phyloP scores from a whole-genome alignment of 2,797 vertebrate species.

The Rhinella marina region DNA sequence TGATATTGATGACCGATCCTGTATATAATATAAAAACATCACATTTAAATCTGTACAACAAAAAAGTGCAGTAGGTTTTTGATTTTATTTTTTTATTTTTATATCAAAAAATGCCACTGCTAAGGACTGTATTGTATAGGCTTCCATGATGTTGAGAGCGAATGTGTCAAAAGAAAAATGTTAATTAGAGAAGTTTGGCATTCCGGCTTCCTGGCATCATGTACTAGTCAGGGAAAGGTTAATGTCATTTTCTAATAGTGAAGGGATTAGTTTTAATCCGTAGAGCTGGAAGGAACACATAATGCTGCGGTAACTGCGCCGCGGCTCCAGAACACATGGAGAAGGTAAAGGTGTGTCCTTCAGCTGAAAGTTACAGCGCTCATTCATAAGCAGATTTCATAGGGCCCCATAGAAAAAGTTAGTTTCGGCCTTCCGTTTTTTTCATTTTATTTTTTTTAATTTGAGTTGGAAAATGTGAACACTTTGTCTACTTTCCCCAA shows the following conservation, averaged over 20 bases:
- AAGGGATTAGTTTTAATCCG: slow-evolving; percentile 60
- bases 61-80: too few relatives aligned
- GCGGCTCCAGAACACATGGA: slow-evolving; percentile 16
- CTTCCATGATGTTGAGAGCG: background rate
- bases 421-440: background rate
- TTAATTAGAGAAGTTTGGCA: background rate
- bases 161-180: background rate
- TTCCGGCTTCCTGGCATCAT: background rate
- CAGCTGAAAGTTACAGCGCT: background rate
- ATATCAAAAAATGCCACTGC: background rate
- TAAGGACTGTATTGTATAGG: background rate
- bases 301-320: slow-evolving; percentile 44
- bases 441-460: too few relatives aligned
- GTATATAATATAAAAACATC: too few relatives aligned
- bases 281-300: slow-evolving; percentile 50
- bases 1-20: too few relatives aligned
- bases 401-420: too few relatives aligned
- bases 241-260: slow-evolving; percentile 58
- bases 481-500: too few relatives aligned
- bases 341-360: slow-evolving; percentile 6
- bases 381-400: background rate
- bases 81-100: too few relatives aligned
- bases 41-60: too few relatives aligned
- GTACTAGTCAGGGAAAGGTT: slow-evolving; percentile 38
- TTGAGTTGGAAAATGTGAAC: too few relatives aligned